Evolutionary conservation across 2,113 vertebrate genomes (phyloP).

Genomic region (Sarotherodon lohbergeri): DNA sequence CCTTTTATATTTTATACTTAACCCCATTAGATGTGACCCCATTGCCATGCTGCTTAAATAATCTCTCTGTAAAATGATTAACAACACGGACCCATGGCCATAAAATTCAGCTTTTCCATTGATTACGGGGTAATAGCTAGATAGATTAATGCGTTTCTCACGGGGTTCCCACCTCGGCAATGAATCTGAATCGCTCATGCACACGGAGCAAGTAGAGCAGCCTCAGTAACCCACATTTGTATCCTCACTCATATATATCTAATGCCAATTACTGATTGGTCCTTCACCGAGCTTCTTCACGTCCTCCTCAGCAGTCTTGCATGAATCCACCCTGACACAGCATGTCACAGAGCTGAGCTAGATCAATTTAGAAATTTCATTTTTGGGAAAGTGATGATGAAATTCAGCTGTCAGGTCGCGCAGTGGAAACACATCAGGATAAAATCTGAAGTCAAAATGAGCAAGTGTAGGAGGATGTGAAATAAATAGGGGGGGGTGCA

Average conservation of each 20-base stretch:
- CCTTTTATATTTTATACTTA: conserved; percentile 42
- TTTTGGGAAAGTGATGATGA: background rate
- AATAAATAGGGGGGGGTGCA: background rate
- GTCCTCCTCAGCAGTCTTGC: background rate
- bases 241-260: conserved; percentile 46
- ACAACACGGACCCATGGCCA: conserved; percentile 28
- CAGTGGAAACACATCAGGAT: background rate
- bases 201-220: conserved; percentile 31
- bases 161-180: conserved; percentile 40
- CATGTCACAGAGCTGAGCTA: background rate
- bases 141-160: conserved; percentile 61
- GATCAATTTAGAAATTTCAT: background rate
- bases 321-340: background rate
- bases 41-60: conserved; percentile 54
- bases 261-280: conserved; percentile 34
- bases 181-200: conserved; percentile 53
- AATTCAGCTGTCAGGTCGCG: background rate
- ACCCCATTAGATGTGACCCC: conserved; percentile 30
- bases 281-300: background rate
- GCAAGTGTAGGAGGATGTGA: background rate
- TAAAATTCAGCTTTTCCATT: conserved; percentile 60
- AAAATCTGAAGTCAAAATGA: background rate
- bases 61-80: conserved; percentile 54
- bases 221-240: conserved; percentile 51
- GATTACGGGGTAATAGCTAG: conserved; percentile 63